phyloP scores from a whole-genome alignment of 2,113 vertebrate genomes.

The Protomyctophum bolini region DNA sequence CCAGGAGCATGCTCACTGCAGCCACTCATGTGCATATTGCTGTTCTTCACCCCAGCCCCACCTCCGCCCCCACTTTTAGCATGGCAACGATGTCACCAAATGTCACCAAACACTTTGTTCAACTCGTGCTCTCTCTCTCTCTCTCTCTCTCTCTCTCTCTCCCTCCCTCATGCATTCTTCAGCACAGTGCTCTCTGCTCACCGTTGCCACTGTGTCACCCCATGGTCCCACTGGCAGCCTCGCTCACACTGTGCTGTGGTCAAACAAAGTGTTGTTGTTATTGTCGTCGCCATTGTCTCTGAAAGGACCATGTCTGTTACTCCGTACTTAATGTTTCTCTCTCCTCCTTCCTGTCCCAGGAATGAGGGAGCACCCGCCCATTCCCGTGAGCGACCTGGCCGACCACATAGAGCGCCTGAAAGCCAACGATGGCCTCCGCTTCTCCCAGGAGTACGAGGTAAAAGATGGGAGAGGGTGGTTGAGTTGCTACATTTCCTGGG shows the following conservation, averaged over 20 bases:
- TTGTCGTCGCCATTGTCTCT: constrained; percentile 17
- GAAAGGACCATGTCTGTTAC: constrained; percentile 30
- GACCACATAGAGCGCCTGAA: constrained; percentile 95
- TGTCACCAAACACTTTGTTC: constrained; percentile 58
- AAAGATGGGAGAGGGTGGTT: constrained; percentile 37
- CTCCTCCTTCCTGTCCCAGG: constrained; percentile 68
- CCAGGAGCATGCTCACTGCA: constrained; percentile 69
- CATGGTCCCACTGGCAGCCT: constrained; percentile 69
- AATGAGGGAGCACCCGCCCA: constrained; percentile 91
- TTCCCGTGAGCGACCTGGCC: constrained; percentile 83
- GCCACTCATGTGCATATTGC: constrained; percentile 71
- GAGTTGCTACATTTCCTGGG: constrained; percentile 2
- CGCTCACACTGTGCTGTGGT: constrained; percentile 65
- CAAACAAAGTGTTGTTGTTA: constrained; percentile 44
- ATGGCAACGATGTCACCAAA: constrained; percentile 68
- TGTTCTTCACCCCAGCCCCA: constrained; percentile 27
- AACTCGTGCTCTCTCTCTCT: constrained; percentile 19
- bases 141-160: background rate
- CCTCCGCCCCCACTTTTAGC: constrained; percentile 58
- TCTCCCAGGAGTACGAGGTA: constrained; percentile 97
- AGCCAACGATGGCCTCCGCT: constrained; percentile 93
- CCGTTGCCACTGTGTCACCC: constrained; percentile 63
- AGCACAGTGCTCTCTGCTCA: constrained; percentile 62
- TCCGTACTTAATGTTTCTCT: background rate
- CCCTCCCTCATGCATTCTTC: constrained; percentile 59